phyloP scores from a whole-genome alignment of 2,888 invertebrate genomes.

The Dimorphilus gyrociliatus region DNA sequence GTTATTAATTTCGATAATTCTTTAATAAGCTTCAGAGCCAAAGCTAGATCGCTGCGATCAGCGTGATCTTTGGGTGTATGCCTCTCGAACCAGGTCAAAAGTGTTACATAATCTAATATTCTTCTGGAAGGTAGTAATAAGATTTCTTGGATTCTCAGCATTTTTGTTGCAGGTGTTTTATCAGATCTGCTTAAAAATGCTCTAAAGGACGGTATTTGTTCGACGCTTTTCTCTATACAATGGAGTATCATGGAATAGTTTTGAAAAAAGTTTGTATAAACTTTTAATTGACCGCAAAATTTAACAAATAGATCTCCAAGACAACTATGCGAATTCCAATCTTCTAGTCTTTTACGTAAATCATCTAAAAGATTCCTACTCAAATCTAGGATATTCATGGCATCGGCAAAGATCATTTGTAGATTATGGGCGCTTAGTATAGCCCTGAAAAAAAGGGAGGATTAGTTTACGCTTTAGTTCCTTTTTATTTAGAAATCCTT shows the following conservation, averaged over 20 bases:
- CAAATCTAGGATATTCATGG: conserved; percentile 19
- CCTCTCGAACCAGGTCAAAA: conserved; percentile 27
- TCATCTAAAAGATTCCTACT: conserved; percentile 24
- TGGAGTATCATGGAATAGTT: conserved; percentile 28
- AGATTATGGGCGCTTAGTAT: conserved; percentile 28
- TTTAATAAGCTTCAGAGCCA: conserved; percentile 18
- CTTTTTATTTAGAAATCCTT: too few relatives aligned
- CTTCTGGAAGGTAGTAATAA: conserved; percentile 30
- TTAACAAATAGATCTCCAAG: conserved; percentile 32
- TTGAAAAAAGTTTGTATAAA: conserved; percentile 30
- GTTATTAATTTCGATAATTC: conserved; percentile 21
- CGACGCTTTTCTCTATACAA: conserved; percentile 24
- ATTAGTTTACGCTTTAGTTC: too few relatives aligned
- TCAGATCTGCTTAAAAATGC: conserved; percentile 29
- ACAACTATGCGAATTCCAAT: conserved; percentile 26
- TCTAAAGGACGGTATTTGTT: conserved; percentile 26
- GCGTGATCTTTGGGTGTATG: conserved; percentile 28
- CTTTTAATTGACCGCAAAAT: conserved; percentile 23
- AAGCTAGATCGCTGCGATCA: conserved; percentile 23
- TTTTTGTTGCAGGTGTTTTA: conserved; percentile 21
- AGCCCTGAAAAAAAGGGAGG: conserved; percentile 19
- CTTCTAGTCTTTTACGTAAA: conserved; percentile 19
- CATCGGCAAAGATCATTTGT: conserved; percentile 30
- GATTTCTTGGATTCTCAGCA: conserved; percentile 36
- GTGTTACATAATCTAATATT: conserved; percentile 26